Evolutionary conservation across 2,888 invertebrate species (phyloP).

Genomic region (Nebria brevicollis): DNA sequence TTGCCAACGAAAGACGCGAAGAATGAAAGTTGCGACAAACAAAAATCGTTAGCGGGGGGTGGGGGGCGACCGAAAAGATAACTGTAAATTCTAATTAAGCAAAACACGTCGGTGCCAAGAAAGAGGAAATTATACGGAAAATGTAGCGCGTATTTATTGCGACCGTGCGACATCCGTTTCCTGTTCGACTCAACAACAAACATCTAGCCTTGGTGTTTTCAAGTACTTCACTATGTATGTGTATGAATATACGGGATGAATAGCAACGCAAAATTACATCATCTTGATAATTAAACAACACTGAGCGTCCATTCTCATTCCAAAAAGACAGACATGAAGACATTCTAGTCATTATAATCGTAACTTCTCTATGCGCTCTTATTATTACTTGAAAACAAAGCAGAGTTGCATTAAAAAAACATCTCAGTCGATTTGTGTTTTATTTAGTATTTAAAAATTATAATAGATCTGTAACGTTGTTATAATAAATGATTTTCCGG

Average conservation of each 20-base stretch:
- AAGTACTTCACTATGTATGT: neutral
- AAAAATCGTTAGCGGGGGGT: slow-evolving; percentile 20
- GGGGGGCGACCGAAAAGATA: slow-evolving; percentile 25
- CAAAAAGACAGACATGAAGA: neutral
- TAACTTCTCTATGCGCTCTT: neutral
- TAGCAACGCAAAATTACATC: neutral
- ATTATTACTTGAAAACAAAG: neutral
- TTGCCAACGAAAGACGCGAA: neutral
- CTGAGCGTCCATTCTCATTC: neutral
- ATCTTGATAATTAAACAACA: neutral
- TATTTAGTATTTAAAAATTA: neutral
- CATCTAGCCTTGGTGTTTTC: neutral
- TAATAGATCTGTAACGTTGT: neutral
- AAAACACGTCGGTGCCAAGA: slow-evolving; percentile 34
- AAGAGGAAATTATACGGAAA: slow-evolving; percentile 39
- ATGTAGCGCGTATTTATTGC: slow-evolving; percentile 34
- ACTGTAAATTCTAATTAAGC: slow-evolving; percentile 44
- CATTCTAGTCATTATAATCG: neutral
- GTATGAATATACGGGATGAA: neutral
- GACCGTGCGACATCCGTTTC: slow-evolving; percentile 26
- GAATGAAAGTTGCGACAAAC: slow-evolving; percentile 20
- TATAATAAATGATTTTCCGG: too few species aligned
- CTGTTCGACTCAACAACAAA: neutral
- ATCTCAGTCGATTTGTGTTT: neutral
- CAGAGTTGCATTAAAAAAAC: neutral